phyloP scores from a whole-genome alignment of 2,888 invertebrate genomes.

The Alcis repandata region DNA sequence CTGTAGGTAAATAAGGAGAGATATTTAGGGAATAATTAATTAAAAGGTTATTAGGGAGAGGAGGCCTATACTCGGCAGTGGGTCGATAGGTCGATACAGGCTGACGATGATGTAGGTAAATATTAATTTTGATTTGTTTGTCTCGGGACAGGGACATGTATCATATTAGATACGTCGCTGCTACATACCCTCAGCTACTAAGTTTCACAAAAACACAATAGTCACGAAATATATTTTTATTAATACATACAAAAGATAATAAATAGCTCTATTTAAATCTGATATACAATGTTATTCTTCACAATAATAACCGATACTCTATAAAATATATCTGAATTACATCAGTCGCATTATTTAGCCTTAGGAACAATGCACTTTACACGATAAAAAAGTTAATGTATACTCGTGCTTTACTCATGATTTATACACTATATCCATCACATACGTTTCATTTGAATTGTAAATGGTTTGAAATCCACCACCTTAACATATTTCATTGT shows the following conservation, averaged over 20 bases:
- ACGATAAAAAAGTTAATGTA: not conserved
- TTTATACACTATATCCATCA: not conserved
- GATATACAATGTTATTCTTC: not conserved
- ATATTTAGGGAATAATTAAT: too few relatives aligned
- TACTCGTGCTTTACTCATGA: not conserved
- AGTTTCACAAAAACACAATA: not conserved
- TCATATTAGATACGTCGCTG: not conserved
- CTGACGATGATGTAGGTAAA: too few relatives aligned
- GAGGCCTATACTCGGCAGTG: too few relatives aligned
- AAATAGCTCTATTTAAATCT: constrained; percentile 5
- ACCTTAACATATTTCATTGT: constrained; percentile 3
- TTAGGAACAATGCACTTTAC: not conserved
- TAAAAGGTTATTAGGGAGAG: too few relatives aligned
- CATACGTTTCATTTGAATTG: constrained; percentile 1
- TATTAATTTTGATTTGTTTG: too few relatives aligned
- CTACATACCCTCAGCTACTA: not conserved
- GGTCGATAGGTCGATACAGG: too few relatives aligned
- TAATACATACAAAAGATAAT: constrained; percentile 17
- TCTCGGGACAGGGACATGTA: too few relatives aligned
- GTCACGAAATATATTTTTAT: constrained; percentile 9
- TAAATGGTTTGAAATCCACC: constrained; percentile 6
- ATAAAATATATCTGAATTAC: constrained; percentile 7
- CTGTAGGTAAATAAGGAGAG: too few relatives aligned
- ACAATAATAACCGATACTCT: constrained; percentile 11
- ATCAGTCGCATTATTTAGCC: not conserved